Percentiles rank a stretch among this genome's conserved stretches.
These are phyloP conservation scores for Calephelis nemesis DNA, from an alignment of 1,140 invertebrate genomes.

Conservation along the genomic window DNA sequence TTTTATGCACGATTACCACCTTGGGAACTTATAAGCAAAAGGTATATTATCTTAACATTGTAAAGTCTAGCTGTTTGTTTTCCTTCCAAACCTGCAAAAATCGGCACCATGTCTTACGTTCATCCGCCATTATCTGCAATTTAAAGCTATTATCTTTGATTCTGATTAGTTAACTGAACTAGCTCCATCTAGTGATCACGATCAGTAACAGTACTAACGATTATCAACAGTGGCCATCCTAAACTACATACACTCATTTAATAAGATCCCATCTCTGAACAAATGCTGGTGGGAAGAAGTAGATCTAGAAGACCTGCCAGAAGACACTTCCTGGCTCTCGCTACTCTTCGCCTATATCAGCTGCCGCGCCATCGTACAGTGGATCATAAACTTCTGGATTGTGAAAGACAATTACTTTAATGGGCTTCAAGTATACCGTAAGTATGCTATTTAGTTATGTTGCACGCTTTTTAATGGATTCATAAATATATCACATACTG, in stretches of 20 bases:
- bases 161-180: no score
- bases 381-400: constrained; percentile 65
- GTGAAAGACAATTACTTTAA: constrained; percentile 61
- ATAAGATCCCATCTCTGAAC: background rate
- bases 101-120: no score
- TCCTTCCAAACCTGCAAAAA: no score
- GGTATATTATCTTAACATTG: no score
- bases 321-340: constrained; percentile 57
- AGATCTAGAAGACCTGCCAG: constrained; percentile 21
- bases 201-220: background rate
- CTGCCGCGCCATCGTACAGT: constrained; percentile 51
- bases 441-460: constrained; percentile 31
- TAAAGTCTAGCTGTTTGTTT: no score
- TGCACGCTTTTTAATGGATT: no score
- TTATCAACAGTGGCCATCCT: constrained; percentile 35
- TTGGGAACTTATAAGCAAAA: no score
- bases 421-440: constrained; percentile 45
- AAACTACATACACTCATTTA: constrained; percentile 34
- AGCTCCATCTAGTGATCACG: no score
- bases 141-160: no score
- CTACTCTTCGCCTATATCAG: constrained; percentile 54
- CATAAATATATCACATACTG: no score
- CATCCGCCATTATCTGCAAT: no score
- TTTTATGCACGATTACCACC: no score
- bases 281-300: constrained; percentile 27